Evolutionary conservation across 1,140 invertebrate species (phyloP).

Genomic region (Cherax destructor): DNA sequence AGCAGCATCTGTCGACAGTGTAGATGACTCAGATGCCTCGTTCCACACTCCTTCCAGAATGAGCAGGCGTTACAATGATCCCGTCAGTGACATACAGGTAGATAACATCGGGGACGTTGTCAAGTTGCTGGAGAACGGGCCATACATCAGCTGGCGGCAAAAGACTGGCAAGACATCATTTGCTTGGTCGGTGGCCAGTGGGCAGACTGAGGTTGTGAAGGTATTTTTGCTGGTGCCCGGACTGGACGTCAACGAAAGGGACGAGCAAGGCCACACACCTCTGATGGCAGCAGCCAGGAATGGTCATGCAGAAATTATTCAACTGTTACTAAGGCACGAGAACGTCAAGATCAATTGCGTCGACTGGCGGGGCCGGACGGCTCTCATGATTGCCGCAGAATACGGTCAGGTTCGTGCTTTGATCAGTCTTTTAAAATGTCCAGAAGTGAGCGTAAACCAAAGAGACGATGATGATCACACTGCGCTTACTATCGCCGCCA

Average conservation of each 20-base stretch:
- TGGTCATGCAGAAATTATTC: slow-evolving; percentile 59
- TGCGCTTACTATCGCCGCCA: slow-evolving; percentile 56
- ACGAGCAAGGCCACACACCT: slow-evolving; percentile 66
- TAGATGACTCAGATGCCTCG: slow-evolving; percentile 50
- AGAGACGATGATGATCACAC: slow-evolving; percentile 60
- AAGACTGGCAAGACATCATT: slow-evolving; percentile 71
- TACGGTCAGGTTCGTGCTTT: slow-evolving; percentile 82
- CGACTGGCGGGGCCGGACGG: slow-evolving; percentile 89
- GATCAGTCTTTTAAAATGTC: slow-evolving; percentile 41
- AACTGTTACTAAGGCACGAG: slow-evolving; percentile 61
- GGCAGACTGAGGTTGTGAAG: slow-evolving; percentile 71
- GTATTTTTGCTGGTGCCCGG: slow-evolving; percentile 67
- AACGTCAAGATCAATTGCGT: slow-evolving; percentile 40
- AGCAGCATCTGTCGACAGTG: slow-evolving; percentile 2
- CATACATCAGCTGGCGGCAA: slow-evolving; percentile 69
- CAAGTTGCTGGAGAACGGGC: slow-evolving; percentile 69
- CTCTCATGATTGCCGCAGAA: slow-evolving; percentile 94
- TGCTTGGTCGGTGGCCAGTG: slow-evolving; percentile 70
- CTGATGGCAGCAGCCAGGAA: slow-evolving; percentile 68
- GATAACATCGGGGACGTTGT: slow-evolving; percentile 68
- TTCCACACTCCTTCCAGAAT: slow-evolving; percentile 45
- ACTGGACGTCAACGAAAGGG: slow-evolving; percentile 68
- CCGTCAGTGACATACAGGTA: slow-evolving; percentile 58
- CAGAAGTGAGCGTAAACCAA: slow-evolving; percentile 63
- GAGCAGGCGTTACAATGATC: slow-evolving; percentile 44